Percentiles rank a stretch among this genome's conserved stretches.
Evolutionary conservation across 2,797 vertebrate genomes (phyloP).

Genomic region (Melanotaenia trifasciata): DNA sequence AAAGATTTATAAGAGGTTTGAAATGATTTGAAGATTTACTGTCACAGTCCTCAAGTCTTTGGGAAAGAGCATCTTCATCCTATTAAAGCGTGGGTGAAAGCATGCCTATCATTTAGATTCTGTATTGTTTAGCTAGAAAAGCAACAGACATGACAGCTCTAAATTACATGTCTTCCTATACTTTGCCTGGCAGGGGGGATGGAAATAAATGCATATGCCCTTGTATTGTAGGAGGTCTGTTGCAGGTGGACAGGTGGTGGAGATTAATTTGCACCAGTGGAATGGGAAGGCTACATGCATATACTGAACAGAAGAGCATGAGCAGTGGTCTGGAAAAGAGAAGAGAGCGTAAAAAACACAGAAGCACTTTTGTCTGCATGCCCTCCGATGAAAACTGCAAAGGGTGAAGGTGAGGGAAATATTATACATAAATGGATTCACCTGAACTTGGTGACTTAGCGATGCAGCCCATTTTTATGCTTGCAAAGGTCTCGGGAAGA

Average conservation of each 20-base stretch:
- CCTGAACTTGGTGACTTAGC: conserved; percentile 53
- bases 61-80: conserved; percentile 35
- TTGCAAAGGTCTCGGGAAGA: conserved; percentile 59
- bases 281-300: conserved; percentile 37
- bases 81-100: background rate
- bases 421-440: conserved; percentile 58
- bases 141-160: conserved; percentile 41
- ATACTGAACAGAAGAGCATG: conserved; percentile 24
- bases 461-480: conserved; percentile 46
- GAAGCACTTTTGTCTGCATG: conserved; percentile 35
- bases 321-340: conserved; percentile 39
- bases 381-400: conserved; percentile 47
- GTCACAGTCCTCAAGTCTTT: conserved; percentile 35
- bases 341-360: conserved; percentile 26
- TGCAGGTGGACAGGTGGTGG: conserved; percentile 61
- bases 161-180: conserved; percentile 57
- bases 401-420: conserved; percentile 61
- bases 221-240: conserved; percentile 49
- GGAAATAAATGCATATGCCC: conserved; percentile 67
- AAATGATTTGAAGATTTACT: conserved; percentile 37
- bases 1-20: conserved; percentile 26
- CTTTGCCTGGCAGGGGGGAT: conserved; percentile 50
- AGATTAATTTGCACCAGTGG: conserved; percentile 66
- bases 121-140: conserved; percentile 44
- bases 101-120: conserved; percentile 50